These are phyloP conservation scores for Tetragnatha montana DNA, from an alignment of 2,888 invertebrate species.

Conservation along the genomic window DNA sequence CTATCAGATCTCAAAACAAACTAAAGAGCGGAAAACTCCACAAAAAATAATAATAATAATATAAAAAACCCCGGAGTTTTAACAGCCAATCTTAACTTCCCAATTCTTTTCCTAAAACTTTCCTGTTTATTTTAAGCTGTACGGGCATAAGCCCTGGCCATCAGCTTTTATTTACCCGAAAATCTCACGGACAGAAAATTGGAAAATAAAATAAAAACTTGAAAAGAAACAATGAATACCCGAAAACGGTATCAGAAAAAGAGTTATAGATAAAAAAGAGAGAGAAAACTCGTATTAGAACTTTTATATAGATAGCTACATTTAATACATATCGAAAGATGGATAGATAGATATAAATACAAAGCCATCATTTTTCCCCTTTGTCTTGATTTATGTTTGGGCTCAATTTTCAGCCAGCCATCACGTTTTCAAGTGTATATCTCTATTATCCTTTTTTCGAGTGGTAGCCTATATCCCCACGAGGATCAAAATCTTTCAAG, in stretches of 20 bases:
- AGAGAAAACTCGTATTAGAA: constrained; percentile 60
- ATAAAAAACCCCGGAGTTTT: constrained; percentile 29
- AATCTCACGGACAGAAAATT: constrained; percentile 56
- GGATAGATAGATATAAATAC: constrained; percentile 57
- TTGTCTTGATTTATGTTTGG: constrained; percentile 69
- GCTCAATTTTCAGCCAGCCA: constrained; percentile 68
- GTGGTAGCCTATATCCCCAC: constrained; percentile 59
- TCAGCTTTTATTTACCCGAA: constrained; percentile 61
- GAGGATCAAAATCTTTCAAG: constrained; percentile 70
- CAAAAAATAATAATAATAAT: constrained; percentile 29
- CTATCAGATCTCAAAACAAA: constrained; percentile 67
- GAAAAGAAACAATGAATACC: constrained; percentile 69
- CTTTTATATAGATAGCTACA: constrained; percentile 68
- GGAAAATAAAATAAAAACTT: constrained; percentile 71
- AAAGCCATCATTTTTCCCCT: constrained; percentile 66
- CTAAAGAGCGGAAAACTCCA: constrained; percentile 31
- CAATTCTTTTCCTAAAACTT: constrained; percentile 55
- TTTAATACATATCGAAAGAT: constrained; percentile 55
- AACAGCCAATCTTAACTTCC: constrained; percentile 69
- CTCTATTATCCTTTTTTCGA: constrained; percentile 70
- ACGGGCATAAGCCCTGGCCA: constrained; percentile 41
- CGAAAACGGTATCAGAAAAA: constrained; percentile 41
- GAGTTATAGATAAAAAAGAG: constrained; percentile 45
- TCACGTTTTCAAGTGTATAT: constrained; percentile 71
- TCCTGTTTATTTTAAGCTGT: constrained; percentile 69